Conservation (phyloP, 2,888 invertebrate species). For the Dastarcus helophoroides region DNA sequence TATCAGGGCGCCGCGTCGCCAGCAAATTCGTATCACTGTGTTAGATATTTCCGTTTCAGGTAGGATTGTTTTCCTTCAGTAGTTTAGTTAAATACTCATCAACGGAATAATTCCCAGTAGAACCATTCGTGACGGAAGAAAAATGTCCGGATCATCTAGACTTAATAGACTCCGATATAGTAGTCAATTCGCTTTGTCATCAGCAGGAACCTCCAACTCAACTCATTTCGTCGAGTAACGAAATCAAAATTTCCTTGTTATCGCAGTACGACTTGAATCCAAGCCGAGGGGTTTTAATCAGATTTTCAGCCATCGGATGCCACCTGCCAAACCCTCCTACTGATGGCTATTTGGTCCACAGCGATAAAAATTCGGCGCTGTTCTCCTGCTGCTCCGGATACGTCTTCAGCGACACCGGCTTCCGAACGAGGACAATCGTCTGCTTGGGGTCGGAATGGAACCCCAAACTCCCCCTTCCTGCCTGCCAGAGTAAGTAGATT, state of each 20-base stretch:
- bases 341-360: slow-evolving; percentile 56
- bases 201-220: slow-evolving; percentile 43
- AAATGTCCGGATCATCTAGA: slow-evolving; percentile 38
- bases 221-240: slow-evolving; percentile 39
- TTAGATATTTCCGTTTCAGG: slow-evolving; percentile 61
- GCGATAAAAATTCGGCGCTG: slow-evolving; percentile 52
- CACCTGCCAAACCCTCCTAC: slow-evolving; percentile 51
- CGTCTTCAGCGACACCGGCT: slow-evolving; percentile 56
- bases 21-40: slow-evolving; percentile 51
- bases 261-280: slow-evolving; percentile 31
- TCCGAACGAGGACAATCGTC: slow-evolving; percentile 47
- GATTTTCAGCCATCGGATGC: slow-evolving; percentile 55
- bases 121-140: slow-evolving; percentile 24
- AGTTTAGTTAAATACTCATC: background rate
- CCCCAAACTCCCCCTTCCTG: slow-evolving; percentile 42
- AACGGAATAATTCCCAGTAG: slow-evolving; percentile 36
- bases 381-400: slow-evolving; percentile 58
- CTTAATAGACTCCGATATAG: slow-evolving; percentile 40
- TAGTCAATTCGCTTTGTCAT: slow-evolving; percentile 43
- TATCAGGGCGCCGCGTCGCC: slow-evolving; percentile 48
- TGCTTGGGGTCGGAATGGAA: slow-evolving; percentile 60
- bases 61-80: too few species aligned
- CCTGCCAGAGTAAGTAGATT: slow-evolving; percentile 58
- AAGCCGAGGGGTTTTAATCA: slow-evolving; percentile 51
- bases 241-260: slow-evolving; percentile 14